These are phyloP conservation scores for Aythya baeri DNA, from an alignment of 2,113 vertebrate species.

Conservation along the genomic window DNA sequence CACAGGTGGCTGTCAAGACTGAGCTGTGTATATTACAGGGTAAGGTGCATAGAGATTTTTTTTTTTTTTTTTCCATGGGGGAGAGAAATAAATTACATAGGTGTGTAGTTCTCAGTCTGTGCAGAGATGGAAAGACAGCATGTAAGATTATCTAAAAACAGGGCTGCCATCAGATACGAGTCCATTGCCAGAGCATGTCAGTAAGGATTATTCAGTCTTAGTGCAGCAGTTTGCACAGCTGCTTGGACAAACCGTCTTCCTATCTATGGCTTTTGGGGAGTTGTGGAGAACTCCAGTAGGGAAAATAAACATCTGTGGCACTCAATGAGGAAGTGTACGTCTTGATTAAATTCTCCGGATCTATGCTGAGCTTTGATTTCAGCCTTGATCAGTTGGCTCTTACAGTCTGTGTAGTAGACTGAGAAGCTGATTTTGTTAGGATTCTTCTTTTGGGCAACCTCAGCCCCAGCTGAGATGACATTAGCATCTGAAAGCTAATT, in stretches of 20 bases:
- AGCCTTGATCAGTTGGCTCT: not conserved
- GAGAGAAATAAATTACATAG: not conserved
- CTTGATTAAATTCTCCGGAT: not conserved
- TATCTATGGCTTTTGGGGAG: not conserved
- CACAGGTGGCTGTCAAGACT: not conserved
- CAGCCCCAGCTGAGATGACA: not conserved
- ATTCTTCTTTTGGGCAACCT: not conserved
- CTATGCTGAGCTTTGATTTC: not conserved
- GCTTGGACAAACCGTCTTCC: not conserved
- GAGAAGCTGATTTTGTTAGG: not conserved
- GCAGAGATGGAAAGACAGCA: not conserved
- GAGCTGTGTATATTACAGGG: not conserved
- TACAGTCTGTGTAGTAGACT: not conserved
- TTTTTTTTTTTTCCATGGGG: too few species aligned
- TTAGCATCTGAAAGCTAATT: not conserved
- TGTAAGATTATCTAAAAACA: not conserved
- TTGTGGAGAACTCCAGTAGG: not conserved
- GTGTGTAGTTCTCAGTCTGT: not conserved
- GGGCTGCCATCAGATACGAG: not conserved
- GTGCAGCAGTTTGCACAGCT: not conserved
- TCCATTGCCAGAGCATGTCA: not conserved
- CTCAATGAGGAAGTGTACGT: not conserved
- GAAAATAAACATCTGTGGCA: not conserved
- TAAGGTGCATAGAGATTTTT: fast-evolving
- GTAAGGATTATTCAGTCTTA: not conserved